Conservation (phyloP, 2,113 vertebrate species). For the Halcyon malimbica region DNA sequence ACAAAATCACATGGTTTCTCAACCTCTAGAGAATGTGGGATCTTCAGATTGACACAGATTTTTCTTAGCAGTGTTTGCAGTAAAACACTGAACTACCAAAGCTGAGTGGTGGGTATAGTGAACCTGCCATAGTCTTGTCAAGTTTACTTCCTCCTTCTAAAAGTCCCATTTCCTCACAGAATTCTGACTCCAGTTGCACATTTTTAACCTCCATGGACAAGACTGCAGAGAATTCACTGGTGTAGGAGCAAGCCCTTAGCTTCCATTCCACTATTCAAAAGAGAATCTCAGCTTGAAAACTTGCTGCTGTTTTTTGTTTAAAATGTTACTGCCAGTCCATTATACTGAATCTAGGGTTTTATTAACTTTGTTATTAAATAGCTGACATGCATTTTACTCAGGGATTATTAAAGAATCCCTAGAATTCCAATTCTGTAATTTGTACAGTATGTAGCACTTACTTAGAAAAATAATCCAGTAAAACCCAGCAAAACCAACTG, state of each 20-base stretch:
- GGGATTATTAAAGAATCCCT: background rate
- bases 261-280: background rate
- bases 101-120: background rate
- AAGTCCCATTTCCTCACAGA: background rate
- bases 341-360: background rate
- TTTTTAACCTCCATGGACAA: background rate
- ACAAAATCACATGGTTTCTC: slow-evolving; percentile 10
- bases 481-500: background rate
- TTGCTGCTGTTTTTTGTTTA: background rate
- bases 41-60: background rate
- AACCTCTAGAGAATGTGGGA: background rate
- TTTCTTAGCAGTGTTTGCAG: background rate
- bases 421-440: background rate
- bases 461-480: background rate
- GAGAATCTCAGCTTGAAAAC: background rate
- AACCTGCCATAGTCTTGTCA: background rate
- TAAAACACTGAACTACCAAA: slow-evolving; percentile 12
- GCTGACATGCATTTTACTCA: background rate
- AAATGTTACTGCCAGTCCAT: background rate
- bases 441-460: background rate
- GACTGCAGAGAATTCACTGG: background rate
- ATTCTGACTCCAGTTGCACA: background rate
- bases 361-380: background rate
- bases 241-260: background rate
- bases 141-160: background rate